Base-by-base conservation (phyloP, 2,888 invertebrate species). In the Phytoseiulus persimilis region DNA sequence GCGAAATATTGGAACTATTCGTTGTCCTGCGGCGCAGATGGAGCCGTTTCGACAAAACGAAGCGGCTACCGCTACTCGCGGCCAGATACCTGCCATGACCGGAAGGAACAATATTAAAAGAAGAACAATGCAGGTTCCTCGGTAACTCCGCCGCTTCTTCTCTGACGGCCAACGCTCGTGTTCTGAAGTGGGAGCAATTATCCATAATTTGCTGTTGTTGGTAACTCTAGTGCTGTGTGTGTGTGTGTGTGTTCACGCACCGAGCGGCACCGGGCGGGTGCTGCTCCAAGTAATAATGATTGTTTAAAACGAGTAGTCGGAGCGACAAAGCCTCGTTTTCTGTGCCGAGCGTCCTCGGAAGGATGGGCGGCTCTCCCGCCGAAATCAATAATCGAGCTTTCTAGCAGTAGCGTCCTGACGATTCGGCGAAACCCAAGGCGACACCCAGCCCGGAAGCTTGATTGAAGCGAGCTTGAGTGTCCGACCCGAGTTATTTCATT, bases 91-190 rank as follows among this genome's bases (percentile, higher is more conserved):
- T 28, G 1, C 65, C 65, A 65, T 65, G 65, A 65, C 65, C 65
- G 65, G 65, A 65, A 65, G 65, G 65, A 65, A 65, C 65, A 65
- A 65, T 65, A 65, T 65, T 65, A 65, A 65, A 65, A 65, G 65
- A 65, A 65, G 18, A 65, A 65, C 65, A 65, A 65, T 65, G 65
- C 65, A 2, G 65, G 65, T 23, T 65, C 65, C 28, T 23, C 65
- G 65, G 65, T 65, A 23, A 28, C 65, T 65, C 18, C 65, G 5
- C 18, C 65, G 65, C 65, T 65, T 65, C 65, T 65, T 65, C 65
- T 65, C 65, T 18, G 65, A 65, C 65, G 65, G 65, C 65, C 18
- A n/a, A n/a, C n/a, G n/a, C 65, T 18, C 9, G 65, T 65, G 65
- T 65, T 23, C 65, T 65, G 65, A 65, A 65, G 65, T 28, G 23